These are phyloP conservation scores for Triplophysa dalaica DNA, from an alignment of 2,113 vertebrate genomes.

Conservation along the genomic window DNA sequence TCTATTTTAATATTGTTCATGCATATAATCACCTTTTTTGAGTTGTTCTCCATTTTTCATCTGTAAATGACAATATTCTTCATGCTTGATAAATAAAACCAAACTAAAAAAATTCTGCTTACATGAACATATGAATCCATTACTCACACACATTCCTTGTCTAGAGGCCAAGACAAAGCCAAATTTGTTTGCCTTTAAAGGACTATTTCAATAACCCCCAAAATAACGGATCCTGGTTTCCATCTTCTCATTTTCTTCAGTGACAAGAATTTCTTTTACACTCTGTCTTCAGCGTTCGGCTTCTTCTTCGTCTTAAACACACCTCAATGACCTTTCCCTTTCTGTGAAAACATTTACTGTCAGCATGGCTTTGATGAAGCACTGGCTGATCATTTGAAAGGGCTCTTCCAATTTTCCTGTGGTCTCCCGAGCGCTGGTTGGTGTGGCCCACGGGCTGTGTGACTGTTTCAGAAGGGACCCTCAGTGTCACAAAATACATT, in stretches of 20 bases:
- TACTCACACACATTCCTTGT: not conserved
- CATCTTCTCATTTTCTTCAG: constrained; percentile 11
- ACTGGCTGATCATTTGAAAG: constrained; percentile 35
- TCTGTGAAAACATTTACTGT: constrained; percentile 25
- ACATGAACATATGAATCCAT: too few relatives aligned
- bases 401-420: constrained; percentile 34
- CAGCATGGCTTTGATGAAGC: constrained; percentile 46
- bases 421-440: not conserved
- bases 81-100: not conserved
- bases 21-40: not conserved
- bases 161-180: not conserved
- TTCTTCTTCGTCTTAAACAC: constrained; percentile 26
- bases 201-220: not conserved
- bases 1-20: not conserved
- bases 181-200: not conserved
- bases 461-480: constrained; percentile 15
- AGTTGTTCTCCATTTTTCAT: not conserved
- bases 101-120: too few relatives aligned
- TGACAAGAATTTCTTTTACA: constrained; percentile 18
- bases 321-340: constrained; percentile 30
- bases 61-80: not conserved
- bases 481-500: constrained; percentile 49
- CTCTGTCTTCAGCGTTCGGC: not conserved
- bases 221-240: not conserved
- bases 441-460: not conserved